Evolutionary conservation across 2,113 vertebrate genomes (phyloP).

Genomic region (Microcebus lehilahytsara): DNA sequence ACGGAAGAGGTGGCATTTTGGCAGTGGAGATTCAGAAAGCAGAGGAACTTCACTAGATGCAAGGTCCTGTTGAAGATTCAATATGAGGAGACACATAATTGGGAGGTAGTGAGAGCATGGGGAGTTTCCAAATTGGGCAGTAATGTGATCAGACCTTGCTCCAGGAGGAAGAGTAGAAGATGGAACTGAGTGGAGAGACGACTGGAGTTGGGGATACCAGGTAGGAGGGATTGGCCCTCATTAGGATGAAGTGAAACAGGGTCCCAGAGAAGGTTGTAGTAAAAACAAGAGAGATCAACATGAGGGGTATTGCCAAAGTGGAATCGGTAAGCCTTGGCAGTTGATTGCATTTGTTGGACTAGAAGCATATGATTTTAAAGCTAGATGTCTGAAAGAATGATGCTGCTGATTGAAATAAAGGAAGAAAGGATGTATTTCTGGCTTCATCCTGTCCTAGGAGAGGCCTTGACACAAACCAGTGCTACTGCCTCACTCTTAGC

Average conservation of each 20-base stretch:
- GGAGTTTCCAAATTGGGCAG: neutral
- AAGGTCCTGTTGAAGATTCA: neutral
- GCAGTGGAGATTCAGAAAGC: neutral
- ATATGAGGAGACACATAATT: neutral
- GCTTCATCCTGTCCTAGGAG: neutral
- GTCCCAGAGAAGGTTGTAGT: neutral
- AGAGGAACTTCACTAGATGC: neutral
- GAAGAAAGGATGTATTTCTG: neutral
- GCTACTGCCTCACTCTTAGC: neutral
- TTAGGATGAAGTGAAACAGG: neutral
- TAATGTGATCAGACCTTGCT: neutral
- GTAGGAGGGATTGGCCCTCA: neutral
- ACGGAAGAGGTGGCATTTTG: neutral
- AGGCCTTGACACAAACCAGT: neutral
- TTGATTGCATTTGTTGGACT: neutral
- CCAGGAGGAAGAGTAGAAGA: constrained; percentile 8
- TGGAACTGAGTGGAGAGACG: neutral
- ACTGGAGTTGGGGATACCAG: neutral
- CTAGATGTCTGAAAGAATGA: neutral
- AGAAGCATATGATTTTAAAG: neutral
- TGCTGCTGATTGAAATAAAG: neutral
- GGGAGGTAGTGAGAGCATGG: neutral
- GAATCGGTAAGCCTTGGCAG: neutral
- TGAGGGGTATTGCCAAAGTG: neutral
- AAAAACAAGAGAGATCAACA: neutral